Evolutionary conservation across 2,113 vertebrate species (phyloP).

Genomic region (Sphyrna mokarran): DNA sequence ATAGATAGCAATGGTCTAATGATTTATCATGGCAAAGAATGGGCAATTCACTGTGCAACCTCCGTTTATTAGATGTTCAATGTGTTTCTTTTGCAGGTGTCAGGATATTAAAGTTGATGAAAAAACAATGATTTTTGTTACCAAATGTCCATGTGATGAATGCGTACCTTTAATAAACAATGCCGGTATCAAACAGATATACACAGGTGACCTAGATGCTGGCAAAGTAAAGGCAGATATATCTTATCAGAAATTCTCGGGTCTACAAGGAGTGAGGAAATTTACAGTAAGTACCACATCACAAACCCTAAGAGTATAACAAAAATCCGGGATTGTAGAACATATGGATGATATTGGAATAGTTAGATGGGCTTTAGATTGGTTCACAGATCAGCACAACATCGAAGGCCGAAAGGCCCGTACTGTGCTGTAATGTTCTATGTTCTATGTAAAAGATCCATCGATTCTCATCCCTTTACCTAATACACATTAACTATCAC

Average conservation of each 20-base stretch:
- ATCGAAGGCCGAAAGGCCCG: too few species aligned
- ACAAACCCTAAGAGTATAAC: background rate
- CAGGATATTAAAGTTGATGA: constrained; percentile 75
- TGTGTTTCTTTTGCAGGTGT: constrained; percentile 56
- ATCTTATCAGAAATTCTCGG: constrained; percentile 79
- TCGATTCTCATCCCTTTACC: background rate
- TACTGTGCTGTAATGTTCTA: too few species aligned
- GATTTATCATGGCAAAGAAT: background rate
- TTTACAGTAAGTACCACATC: constrained; percentile 70
- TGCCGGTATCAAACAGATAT: constrained; percentile 84
- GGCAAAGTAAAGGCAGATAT: constrained; percentile 88
- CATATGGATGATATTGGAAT: too few species aligned
- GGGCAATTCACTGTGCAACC: background rate
- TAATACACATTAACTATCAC: background rate
- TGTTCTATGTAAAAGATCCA: background rate
- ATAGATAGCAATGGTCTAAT: background rate
- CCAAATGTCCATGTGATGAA: constrained; percentile 90
- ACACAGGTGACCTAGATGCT: constrained; percentile 78
- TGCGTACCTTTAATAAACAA: constrained; percentile 86
- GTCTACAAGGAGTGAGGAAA: constrained; percentile 69
- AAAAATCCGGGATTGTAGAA: background rate
- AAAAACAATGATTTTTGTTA: constrained; percentile 83
- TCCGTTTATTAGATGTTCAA: background rate
- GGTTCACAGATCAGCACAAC: too few species aligned
- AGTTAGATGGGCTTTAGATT: too few species aligned